phyloP scores from a whole-genome alignment of 2,888 invertebrate species.

The Bibio marci region DNA sequence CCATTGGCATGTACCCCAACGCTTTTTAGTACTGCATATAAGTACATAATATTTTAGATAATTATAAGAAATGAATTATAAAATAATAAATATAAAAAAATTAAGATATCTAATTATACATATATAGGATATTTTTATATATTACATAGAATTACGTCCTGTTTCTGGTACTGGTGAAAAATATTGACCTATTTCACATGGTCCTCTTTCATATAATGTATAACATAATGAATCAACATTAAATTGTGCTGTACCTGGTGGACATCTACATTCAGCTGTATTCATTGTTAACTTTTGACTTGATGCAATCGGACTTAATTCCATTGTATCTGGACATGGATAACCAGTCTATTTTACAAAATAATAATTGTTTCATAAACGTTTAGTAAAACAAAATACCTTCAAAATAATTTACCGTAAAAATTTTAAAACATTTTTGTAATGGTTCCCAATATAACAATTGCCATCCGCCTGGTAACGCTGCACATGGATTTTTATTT shows the following conservation, averaged over 20 bases:
- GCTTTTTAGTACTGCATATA: slow-evolving; percentile 35
- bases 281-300: slow-evolving; percentile 20
- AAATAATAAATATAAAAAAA: neutral
- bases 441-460: slow-evolving; percentile 69
- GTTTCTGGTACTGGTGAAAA: slow-evolving; percentile 47
- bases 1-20: slow-evolving; percentile 56
- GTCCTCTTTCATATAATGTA: slow-evolving; percentile 54
- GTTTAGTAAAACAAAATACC: no score
- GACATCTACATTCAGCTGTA: slow-evolving; percentile 66
- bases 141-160: slow-evolving; percentile 2
- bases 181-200: slow-evolving; percentile 54
- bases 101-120: neutral
- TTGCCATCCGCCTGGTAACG: slow-evolving; percentile 68
- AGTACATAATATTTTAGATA: no score
- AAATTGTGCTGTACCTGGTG: slow-evolving; percentile 60
- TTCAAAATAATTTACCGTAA: slow-evolving; percentile 47
- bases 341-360: slow-evolving; percentile 37
- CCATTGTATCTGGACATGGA: slow-evolving; percentile 74
- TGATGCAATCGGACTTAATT: slow-evolving; percentile 46
- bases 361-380: neutral
- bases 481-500: slow-evolving; percentile 62
- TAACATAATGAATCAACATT: slow-evolving; percentile 52
- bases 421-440: slow-evolving; percentile 74
- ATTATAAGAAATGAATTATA: neutral
- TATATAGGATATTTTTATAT: neutral